phyloP scores from a whole-genome alignment of 2,888 invertebrate genomes.

The Rhopalosiphum nymphaeae region DNA sequence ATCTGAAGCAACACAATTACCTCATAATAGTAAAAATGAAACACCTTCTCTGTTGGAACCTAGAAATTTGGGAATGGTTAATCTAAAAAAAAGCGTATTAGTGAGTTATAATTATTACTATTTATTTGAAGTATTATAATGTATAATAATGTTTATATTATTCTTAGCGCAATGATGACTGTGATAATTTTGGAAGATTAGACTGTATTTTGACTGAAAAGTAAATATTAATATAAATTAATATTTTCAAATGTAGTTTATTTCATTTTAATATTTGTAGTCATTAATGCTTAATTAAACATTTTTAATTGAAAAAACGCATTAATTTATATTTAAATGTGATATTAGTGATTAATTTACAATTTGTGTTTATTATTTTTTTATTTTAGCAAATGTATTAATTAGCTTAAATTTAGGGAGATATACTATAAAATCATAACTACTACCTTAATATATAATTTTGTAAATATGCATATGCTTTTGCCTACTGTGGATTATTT shows the following conservation, averaged over 20 bases:
- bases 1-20: background rate
- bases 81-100: slow-evolving; percentile 22
- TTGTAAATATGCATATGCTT: slow-evolving; percentile 1
- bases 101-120: slow-evolving; percentile 24
- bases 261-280: slow-evolving; percentile 15
- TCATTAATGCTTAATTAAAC: slow-evolving; percentile 35
- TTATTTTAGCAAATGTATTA: background rate
- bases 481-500: background rate
- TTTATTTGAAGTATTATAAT: background rate
- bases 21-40: slow-evolving; percentile 5
- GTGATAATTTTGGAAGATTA: slow-evolving; percentile 58
- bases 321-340: slow-evolving; percentile 13
- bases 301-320: slow-evolving; percentile 12
- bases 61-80: slow-evolving; percentile 39
- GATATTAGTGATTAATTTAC: background rate
- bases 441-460: background rate
- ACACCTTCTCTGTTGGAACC: background rate
- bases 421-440: background rate
- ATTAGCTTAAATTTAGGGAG: background rate
- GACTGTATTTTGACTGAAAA: slow-evolving; percentile 54
- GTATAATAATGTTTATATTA: background rate
- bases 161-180: slow-evolving; percentile 49
- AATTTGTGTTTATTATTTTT: slow-evolving; percentile 29
- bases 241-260: background rate
- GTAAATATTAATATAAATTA: slow-evolving; percentile 12